phyloP scores from a whole-genome alignment of 2,888 invertebrate species.

The Nemurella pictetii region DNA sequence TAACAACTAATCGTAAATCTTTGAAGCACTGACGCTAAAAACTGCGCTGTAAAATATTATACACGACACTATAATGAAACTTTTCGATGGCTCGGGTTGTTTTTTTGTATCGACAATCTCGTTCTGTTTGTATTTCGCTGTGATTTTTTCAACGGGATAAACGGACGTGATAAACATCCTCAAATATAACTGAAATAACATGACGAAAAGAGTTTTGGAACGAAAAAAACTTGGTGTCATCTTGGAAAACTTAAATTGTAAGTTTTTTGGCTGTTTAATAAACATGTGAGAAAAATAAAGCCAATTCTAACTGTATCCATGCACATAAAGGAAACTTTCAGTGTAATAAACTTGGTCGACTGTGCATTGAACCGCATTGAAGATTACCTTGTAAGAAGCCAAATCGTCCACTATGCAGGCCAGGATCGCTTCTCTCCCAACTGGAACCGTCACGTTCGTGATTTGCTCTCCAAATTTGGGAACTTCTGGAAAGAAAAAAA shows the following conservation, averaged over 20 bases:
- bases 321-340: too few relatives aligned
- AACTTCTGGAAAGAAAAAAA: slow-evolving; percentile 62
- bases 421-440: slow-evolving; percentile 81
- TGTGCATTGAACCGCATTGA: too few relatives aligned
- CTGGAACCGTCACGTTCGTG: slow-evolving; percentile 78
- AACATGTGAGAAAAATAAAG: too few relatives aligned
- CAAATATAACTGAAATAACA: not conserved
- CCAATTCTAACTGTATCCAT: too few relatives aligned
- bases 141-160: not conserved
- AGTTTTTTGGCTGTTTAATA: not conserved
- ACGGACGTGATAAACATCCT: not conserved
- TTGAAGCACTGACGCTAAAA: not conserved
- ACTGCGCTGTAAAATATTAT: not conserved
- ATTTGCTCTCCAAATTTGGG: slow-evolving; percentile 83
- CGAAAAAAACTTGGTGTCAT: not conserved
- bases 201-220: not conserved
- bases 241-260: not conserved
- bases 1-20: not conserved
- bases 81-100: not conserved
- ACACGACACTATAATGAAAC: not conserved
- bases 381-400: slow-evolving; percentile 83
- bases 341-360: too few relatives aligned
- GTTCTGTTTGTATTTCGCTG: not conserved
- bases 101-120: not conserved
- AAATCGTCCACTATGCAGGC: slow-evolving; percentile 83